Conservation (phyloP, 1,140 invertebrate species). For the Drosophila quadrilineata region DNA sequence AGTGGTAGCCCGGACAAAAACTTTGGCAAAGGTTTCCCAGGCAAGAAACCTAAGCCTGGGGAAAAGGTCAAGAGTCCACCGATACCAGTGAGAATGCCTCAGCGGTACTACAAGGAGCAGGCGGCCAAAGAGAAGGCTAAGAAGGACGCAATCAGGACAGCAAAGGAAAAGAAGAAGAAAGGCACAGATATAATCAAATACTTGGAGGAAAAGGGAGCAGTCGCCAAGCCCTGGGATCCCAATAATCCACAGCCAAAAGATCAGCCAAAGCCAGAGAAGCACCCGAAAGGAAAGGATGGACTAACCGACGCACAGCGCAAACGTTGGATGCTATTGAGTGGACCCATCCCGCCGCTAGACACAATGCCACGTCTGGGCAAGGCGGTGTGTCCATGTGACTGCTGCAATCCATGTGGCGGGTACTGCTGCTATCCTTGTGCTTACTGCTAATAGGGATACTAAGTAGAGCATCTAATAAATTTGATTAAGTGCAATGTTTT, state of each 20-base stretch:
- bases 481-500: not conserved
- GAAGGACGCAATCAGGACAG: not conserved
- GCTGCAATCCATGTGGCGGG: conserved; percentile 12
- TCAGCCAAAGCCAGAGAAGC: not conserved
- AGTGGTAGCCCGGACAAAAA: not conserved
- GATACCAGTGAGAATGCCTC: conserved; percentile 18
- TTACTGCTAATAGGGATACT: not conserved
- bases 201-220: conserved; percentile 1
- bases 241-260: conserved; percentile 8
- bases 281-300: conserved; percentile 14
- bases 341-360: conserved; percentile 21
- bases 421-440: conserved; percentile 11
- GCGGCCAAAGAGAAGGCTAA: conserved; percentile 3
- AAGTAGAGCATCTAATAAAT: not conserved
- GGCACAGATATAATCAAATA: conserved; percentile 24
- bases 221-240: conserved; percentile 22
- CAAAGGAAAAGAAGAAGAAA: not conserved
- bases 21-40: conserved; percentile 19
- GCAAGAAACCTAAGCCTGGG: not conserved
- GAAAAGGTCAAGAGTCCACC: not conserved
- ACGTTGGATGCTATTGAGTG: not conserved
- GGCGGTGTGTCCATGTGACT: conserved; percentile 8
- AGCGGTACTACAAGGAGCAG: not conserved
- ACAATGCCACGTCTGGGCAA: conserved; percentile 22
- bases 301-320: conserved; percentile 25